Evolutionary conservation across 2,113 vertebrate species (phyloP).

Genomic region (Apaloderma vittatum): DNA sequence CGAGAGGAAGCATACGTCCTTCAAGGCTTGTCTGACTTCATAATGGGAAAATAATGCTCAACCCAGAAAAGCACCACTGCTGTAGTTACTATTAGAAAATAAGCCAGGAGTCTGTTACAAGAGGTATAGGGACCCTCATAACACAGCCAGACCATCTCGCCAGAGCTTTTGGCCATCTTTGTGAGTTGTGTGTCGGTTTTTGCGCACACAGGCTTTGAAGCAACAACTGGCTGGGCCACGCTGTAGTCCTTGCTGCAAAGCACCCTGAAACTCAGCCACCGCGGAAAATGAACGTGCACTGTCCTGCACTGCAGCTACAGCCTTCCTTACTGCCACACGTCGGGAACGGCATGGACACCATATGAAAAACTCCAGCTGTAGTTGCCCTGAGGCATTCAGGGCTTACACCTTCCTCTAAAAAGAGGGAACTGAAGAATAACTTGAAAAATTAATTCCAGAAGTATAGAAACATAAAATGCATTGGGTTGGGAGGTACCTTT

Average conservation of each 20-base stretch:
- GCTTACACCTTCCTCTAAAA: background rate
- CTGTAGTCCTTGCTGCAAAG: background rate
- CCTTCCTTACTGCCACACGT: background rate
- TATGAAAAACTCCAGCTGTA: background rate
- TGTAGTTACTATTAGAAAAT: background rate
- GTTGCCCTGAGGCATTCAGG: background rate
- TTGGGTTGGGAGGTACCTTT: too few relatives aligned
- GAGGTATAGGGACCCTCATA: background rate
- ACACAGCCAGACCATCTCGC: background rate
- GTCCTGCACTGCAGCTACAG: background rate
- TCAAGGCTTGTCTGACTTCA: background rate
- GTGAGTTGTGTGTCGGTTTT: too few relatives aligned
- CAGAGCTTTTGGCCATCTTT: background rate
- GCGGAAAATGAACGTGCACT: rapidly evolving
- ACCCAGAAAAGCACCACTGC: background rate
- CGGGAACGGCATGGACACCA: background rate
- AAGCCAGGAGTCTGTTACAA: background rate
- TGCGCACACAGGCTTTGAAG: background rate
- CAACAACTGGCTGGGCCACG: background rate
- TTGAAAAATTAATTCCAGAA: conserved; percentile 22
- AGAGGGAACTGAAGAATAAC: background rate
- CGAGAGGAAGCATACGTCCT: background rate
- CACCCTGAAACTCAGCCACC: background rate
- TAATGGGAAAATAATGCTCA: background rate
- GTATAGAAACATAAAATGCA: background rate